Evolutionary conservation across 2,797 vertebrate species (phyloP), one percentile per base, ranked within the genome.

Genomic region (Amblyraja radiata): DNA sequence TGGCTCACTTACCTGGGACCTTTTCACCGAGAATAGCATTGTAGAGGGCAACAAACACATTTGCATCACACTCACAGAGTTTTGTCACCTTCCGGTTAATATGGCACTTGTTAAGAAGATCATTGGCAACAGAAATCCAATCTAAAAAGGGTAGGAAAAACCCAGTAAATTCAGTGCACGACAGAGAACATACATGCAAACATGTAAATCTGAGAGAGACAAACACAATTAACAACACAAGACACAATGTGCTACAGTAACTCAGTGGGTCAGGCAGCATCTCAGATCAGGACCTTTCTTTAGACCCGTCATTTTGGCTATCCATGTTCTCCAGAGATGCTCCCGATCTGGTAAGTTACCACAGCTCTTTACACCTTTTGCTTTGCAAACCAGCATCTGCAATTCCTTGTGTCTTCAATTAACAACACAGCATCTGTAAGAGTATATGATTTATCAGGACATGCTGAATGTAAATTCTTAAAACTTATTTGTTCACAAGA

Each of bases 11-110:
- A 99, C 99, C 99, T 97, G 98, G 99, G 93, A 99, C 98, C 93
- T 97, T 97, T 94, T 99, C 98, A 94, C 97, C 98, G 93, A 99
- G 94, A 94, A 99, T 97, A 68, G 97, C 97, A 90, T 98, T 97
- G 94, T 99, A 99, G 93, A 99, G 96, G 84, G 25, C 80, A 94
- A 98, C 95, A 94, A 99, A 99, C 92, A 98, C 95, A 77, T 96
- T 96, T 93, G 98, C 97, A 94, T 97, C 97, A 94, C 99, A 99
- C 78, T 99, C 98, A 0, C 96, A 95, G 93, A 99, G 95, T 93
- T 95, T 96, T 32, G 94, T 96, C 94, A 99, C 95, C 90, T 94
- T 96, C 93, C 96, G 94, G 93, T 97, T 96, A 95, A 98, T 94
- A 94, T 96, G 96, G 96, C 98, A 99, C 95, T 97, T 98, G 95